These are phyloP conservation scores for Antheraea yamamai DNA, from an alignment of 2,888 invertebrate genomes.

Conservation along the genomic window DNA sequence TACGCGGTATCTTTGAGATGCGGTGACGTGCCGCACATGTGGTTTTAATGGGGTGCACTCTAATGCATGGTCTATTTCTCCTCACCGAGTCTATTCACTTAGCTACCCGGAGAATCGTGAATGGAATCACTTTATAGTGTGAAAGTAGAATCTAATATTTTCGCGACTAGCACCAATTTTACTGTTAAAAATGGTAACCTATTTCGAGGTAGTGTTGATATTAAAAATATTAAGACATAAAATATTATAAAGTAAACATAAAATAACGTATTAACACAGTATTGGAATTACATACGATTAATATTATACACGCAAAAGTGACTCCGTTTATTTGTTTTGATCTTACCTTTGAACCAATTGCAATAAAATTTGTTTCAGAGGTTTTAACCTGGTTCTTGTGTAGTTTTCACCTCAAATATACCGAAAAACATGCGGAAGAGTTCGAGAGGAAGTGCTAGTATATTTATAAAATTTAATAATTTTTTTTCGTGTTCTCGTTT, in stretches of 20 bases:
- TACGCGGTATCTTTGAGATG: constrained; percentile 36
- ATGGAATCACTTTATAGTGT: constrained; percentile 18
- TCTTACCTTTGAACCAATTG: too few species aligned
- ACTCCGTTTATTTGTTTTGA: background rate
- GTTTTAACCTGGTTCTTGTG: too few species aligned
- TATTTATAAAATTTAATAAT: background rate
- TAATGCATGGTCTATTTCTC: constrained; percentile 65
- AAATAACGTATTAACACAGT: too few species aligned
- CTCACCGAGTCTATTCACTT: constrained; percentile 49
- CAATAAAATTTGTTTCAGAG: too few species aligned
- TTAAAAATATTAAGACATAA: background rate
- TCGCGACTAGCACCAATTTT: background rate
- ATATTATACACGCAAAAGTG: background rate
- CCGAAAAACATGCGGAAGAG: too few species aligned
- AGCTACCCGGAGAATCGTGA: constrained; percentile 51
- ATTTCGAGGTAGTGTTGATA: background rate
- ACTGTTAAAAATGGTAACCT: background rate
- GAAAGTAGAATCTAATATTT: constrained; percentile 14
- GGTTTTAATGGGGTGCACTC: constrained; percentile 76
- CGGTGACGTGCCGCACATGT: constrained; percentile 69
- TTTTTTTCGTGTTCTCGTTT: background rate
- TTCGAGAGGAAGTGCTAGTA: too few species aligned
- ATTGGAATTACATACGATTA: too few species aligned
- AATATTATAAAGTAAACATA: background rate
- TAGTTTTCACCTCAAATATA: too few species aligned